Percentiles rank a stretch among this genome's conserved stretches.
These are phyloP conservation scores for Pachypanchax playfairii DNA, from an alignment of 2,113 vertebrate species.

Conservation along the genomic window DNA sequence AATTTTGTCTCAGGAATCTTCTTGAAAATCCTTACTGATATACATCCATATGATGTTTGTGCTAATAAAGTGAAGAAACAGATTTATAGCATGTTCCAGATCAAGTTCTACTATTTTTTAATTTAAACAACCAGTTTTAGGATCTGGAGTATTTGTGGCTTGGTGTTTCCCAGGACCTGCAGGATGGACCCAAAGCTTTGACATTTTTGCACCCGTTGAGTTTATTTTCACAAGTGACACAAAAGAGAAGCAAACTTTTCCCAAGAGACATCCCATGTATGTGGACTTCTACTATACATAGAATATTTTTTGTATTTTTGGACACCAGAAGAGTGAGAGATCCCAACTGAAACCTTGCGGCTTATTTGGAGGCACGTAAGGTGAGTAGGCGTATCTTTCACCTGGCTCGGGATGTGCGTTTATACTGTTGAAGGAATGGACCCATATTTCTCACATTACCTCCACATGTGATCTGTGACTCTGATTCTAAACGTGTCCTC, in stretches of 20 bases:
- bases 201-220: neutral
- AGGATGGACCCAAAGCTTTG: constrained; percentile 1
- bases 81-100: neutral
- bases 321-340: neutral
- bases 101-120: neutral
- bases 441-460: neutral
- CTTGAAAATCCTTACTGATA: neutral
- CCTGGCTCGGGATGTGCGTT: neutral
- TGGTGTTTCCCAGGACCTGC: neutral
- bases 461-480: neutral
- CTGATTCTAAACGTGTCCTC: neutral
- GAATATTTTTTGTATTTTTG: neutral
- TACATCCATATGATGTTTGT: neutral
- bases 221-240: neutral
- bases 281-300: neutral
- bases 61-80: neutral
- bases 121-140: neutral
- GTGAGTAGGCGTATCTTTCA: too few species aligned
- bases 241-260: neutral
- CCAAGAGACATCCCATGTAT: neutral
- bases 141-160: neutral
- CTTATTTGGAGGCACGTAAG: constrained; percentile 8
- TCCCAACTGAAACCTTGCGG: neutral
- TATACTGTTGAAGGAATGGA: neutral
- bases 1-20: neutral